phyloP scores from a whole-genome alignment of 2,888 invertebrate species.

The Amiota communis region DNA sequence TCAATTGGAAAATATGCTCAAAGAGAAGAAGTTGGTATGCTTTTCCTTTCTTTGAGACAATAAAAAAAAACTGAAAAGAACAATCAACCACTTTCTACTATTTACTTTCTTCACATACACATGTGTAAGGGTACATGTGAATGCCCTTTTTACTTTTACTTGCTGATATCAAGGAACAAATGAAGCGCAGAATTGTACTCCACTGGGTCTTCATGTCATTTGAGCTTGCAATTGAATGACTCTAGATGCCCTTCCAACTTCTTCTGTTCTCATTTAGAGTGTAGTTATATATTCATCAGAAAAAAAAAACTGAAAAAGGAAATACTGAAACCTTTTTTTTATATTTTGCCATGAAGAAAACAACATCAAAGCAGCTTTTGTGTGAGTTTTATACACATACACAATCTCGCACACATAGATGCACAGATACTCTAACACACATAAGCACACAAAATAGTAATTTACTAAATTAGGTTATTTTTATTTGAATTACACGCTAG shows the following conservation, averaged over 20 bases:
- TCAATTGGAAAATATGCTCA: constrained; percentile 63
- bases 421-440: constrained; percentile 21
- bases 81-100: too few relatives aligned
- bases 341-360: too few relatives aligned
- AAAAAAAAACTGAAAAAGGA: too few relatives aligned
- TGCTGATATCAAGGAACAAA: constrained; percentile 6
- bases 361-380: too few relatives aligned
- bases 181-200: constrained; percentile 19
- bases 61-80: too few relatives aligned
- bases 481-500: constrained; percentile 49
- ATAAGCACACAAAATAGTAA: constrained; percentile 61
- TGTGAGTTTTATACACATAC: too few relatives aligned
- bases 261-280: too few relatives aligned
- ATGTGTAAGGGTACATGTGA: background rate
- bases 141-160: background rate
- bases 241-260: too few relatives aligned
- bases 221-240: background rate
- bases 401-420: background rate
- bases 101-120: background rate
- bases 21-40: constrained; percentile 33
- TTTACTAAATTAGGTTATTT: constrained; percentile 65
- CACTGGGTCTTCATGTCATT: background rate
- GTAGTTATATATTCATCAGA: too few relatives aligned
- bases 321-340: too few relatives aligned
- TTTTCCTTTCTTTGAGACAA: background rate